Evolutionary conservation across 2,113 vertebrate species (phyloP).

Genomic region (Crotalus viridis): DNA sequence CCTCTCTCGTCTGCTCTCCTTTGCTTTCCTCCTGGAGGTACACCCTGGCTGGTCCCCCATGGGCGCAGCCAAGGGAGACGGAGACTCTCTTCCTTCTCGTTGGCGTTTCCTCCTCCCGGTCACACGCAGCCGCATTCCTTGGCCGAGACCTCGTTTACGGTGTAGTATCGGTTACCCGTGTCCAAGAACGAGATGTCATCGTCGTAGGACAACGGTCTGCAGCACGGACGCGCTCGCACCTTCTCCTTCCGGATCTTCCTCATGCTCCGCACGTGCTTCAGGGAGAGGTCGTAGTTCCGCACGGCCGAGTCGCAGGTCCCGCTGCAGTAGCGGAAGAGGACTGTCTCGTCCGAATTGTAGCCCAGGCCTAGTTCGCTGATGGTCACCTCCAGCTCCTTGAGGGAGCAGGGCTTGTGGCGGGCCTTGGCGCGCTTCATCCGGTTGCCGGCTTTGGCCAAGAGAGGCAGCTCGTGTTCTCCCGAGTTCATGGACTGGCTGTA

Average conservation of each 20-base stretch:
- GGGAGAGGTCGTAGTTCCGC: constrained; percentile 88
- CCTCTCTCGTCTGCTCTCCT: fast-evolving
- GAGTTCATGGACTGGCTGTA: constrained; percentile 76
- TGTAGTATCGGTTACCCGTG: constrained; percentile 82
- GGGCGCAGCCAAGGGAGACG: fast-evolving
- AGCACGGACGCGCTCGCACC: constrained; percentile 84
- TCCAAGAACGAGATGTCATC: constrained; percentile 89
- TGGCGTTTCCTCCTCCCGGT: constrained; percentile 40
- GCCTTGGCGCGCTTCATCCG: constrained; percentile 83
- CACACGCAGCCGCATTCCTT: constrained; percentile 92
- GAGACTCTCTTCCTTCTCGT: background rate
- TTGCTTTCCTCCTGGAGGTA: background rate
- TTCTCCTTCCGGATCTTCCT: constrained; percentile 73
- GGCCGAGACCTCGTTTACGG: constrained; percentile 87
- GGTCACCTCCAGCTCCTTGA: constrained; percentile 82
- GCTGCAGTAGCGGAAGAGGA: constrained; percentile 92
- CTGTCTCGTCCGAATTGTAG: constrained; percentile 88
- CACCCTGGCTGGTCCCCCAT: background rate
- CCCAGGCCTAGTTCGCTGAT: constrained; percentile 91
- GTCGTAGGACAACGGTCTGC: constrained; percentile 87
- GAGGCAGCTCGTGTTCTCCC: constrained; percentile 46
- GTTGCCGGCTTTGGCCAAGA: constrained; percentile 59
- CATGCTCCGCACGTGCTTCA: constrained; percentile 79
- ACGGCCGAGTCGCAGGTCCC: constrained; percentile 80
- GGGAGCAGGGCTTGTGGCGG: constrained; percentile 72